Evolutionary conservation across 2,113 vertebrate species (phyloP).

Genomic region (Micronycteris hirsuta): DNA sequence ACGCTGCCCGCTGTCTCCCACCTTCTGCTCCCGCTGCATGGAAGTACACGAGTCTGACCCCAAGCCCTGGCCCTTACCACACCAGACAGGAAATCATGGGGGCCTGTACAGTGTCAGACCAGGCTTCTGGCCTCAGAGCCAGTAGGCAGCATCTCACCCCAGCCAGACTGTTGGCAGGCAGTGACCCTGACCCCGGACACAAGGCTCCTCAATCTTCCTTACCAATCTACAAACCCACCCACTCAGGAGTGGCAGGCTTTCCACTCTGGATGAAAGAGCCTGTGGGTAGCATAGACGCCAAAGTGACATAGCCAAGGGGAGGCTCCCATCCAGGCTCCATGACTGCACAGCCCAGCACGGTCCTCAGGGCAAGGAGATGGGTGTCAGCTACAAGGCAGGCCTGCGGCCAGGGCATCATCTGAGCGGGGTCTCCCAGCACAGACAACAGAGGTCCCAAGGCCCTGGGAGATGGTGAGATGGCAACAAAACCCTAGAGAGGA

Average conservation of each 20-base stretch:
- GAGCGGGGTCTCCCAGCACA: background rate
- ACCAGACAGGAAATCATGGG: background rate
- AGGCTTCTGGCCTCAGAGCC: background rate
- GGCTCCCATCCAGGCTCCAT: background rate
- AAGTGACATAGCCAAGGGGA: background rate
- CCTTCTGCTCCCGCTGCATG: background rate
- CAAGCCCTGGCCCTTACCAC: background rate
- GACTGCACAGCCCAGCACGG: background rate
- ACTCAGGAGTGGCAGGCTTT: background rate
- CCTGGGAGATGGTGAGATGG: background rate
- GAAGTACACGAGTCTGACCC: background rate
- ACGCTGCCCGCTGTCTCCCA: background rate
- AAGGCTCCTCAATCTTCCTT: background rate
- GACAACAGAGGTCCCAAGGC: background rate
- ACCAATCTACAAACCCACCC: background rate
- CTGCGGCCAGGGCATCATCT: background rate
- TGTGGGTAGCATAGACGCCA: background rate
- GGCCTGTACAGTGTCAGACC: background rate
- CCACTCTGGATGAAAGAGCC: background rate
- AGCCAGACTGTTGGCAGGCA: background rate
- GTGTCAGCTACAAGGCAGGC: background rate
- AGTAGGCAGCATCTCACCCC: background rate
- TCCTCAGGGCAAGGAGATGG: background rate
- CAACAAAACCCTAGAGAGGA: background rate
- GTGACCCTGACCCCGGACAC: background rate